Conservation (phyloP, 2,113 vertebrate species). For the Isurus oxyrinchus region DNA sequence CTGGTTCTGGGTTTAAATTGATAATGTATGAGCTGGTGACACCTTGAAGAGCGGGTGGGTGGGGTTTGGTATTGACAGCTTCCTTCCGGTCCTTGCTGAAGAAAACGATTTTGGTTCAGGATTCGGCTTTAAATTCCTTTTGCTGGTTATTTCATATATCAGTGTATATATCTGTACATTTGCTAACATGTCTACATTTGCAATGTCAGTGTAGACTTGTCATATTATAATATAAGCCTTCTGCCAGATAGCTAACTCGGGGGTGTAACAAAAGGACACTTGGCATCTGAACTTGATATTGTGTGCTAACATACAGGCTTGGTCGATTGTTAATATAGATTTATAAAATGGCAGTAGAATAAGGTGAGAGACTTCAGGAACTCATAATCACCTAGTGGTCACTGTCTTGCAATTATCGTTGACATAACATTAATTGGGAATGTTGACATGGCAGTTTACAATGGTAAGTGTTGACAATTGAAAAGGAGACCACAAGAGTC, state of each 20-base stretch:
- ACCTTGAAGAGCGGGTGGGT: neutral
- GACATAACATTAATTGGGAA: neutral
- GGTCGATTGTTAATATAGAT: neutral
- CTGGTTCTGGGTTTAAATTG: neutral
- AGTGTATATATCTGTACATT: neutral
- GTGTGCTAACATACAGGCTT: neutral
- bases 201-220: neutral
- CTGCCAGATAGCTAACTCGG: neutral
- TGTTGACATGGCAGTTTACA: neutral
- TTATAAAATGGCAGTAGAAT: neutral
- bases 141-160: neutral
- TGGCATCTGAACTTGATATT: neutral
- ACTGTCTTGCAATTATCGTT: neutral
- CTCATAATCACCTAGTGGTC: neutral
- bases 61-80: neutral
- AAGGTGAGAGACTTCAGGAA: neutral
- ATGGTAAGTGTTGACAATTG: neutral
- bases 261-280: neutral
- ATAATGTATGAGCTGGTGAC: neutral
- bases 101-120: neutral
- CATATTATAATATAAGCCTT: neutral
- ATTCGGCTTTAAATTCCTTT: neutral
- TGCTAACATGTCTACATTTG: neutral
- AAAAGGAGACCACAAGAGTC: neutral
- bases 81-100: neutral